Conservation (phyloP, 2,113 vertebrate species). For the Antechinus stuartii region DNA sequence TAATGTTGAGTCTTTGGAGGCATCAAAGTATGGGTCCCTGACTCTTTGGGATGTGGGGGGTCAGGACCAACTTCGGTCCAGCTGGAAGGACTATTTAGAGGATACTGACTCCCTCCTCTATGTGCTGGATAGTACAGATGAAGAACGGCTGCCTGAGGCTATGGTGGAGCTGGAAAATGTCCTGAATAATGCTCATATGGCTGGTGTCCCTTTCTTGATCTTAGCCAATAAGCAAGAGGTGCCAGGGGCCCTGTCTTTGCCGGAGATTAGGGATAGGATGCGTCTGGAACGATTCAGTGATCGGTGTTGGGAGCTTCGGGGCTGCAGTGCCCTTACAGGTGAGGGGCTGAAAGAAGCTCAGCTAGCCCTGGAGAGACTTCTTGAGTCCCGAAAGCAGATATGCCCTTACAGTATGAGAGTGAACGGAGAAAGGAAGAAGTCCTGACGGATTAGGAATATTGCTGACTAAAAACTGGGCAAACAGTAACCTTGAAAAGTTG, state of each 20-base stretch:
- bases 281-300: conserved; percentile 54
- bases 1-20: conserved; percentile 88
- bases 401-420: not conserved
- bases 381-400: conserved; percentile 65
- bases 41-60: conserved; percentile 93
- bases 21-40: conserved; percentile 83
- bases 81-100: conserved; percentile 91
- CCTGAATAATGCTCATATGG: conserved; percentile 83
- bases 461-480: not conserved
- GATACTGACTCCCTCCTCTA: conserved; percentile 86
- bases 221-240: conserved; percentile 94
- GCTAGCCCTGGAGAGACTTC: conserved; percentile 82
- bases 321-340: conserved; percentile 87
- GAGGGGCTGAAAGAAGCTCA: conserved; percentile 88
- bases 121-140: conserved; percentile 90
- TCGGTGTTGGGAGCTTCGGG: conserved; percentile 87
- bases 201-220: conserved; percentile 88
- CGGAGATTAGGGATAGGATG: conserved; percentile 84
- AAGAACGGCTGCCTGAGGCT: conserved; percentile 84
- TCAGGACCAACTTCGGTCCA: conserved; percentile 86
- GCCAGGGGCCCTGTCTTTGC: conserved; percentile 81
- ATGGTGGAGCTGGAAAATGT: conserved; percentile 82
- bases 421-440: not conserved
- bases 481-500: not conserved
- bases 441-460: not conserved